Conservation (phyloP, 2,888 invertebrate species). For the Lathronympha strigana region DNA sequence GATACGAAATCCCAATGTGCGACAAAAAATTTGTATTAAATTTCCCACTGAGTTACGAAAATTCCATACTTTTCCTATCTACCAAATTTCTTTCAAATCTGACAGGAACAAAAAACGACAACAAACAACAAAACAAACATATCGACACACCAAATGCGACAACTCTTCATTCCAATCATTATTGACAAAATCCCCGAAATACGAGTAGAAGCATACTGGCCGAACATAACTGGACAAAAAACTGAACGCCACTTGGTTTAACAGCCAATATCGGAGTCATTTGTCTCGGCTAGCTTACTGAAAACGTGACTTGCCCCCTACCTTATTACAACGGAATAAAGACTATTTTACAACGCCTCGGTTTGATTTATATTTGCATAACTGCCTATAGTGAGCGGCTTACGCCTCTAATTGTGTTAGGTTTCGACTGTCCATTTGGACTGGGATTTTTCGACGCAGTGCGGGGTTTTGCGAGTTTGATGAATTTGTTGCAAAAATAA, state of each 20-base stretch:
- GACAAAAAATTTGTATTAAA: no score
- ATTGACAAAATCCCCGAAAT: slow-evolving; percentile 33
- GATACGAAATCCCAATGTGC: no score
- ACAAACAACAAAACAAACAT: background rate
- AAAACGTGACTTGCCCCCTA: slow-evolving; percentile 46
- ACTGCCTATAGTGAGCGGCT: slow-evolving; percentile 62
- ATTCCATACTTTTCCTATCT: no score
- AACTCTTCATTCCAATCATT: slow-evolving; percentile 33
- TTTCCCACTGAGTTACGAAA: no score
- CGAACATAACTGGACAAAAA: slow-evolving; percentile 58
- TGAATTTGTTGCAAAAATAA: slow-evolving; percentile 22
- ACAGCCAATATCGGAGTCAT: slow-evolving; percentile 73
- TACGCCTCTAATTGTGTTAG: slow-evolving; percentile 66
- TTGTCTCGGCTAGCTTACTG: slow-evolving; percentile 65
- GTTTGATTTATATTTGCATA: slow-evolving; percentile 56
- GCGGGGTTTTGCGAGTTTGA: slow-evolving; percentile 43
- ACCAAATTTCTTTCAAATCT: no score
- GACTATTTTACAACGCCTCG: background rate
- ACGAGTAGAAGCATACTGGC: slow-evolving; percentile 46
- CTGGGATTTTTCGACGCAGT: slow-evolving; percentile 40
- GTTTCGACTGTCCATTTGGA: slow-evolving; percentile 36
- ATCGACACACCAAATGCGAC: slow-evolving; percentile 19
- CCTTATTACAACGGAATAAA: slow-evolving; percentile 17
- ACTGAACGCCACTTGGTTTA: slow-evolving; percentile 56
- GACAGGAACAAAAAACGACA: no score